phyloP scores from a whole-genome alignment of 2,113 vertebrate genomes.

The Corynorhinus townsendii region DNA sequence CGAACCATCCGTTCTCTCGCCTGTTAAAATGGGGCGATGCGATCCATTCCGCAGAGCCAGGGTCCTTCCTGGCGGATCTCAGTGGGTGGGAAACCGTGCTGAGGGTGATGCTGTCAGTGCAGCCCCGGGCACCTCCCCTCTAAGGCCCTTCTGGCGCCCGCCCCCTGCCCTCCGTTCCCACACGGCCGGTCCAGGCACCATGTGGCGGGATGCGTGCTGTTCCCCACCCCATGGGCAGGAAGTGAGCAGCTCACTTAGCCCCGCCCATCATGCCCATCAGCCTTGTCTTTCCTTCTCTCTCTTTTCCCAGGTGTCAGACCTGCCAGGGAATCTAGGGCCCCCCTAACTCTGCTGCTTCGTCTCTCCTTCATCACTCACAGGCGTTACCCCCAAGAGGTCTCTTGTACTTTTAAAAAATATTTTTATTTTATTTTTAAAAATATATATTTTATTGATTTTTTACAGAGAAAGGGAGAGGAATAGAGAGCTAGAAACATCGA shows the following conservation, averaged over 20 bases:
- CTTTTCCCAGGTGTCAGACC: neutral
- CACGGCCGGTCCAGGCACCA: too few relatives aligned
- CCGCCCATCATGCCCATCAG: rapidly evolving
- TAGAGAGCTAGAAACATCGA: too few relatives aligned
- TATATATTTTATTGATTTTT: too few relatives aligned
- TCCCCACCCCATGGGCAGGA: neutral
- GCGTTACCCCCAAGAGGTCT: neutral
- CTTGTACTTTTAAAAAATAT: too few relatives aligned
- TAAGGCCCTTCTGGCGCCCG: neutral
- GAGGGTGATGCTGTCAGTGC: too few relatives aligned
- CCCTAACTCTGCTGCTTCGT: too few relatives aligned
- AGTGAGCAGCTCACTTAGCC: neutral
- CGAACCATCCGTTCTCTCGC: neutral
- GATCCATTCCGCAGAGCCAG: neutral
- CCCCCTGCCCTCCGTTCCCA: too few relatives aligned
- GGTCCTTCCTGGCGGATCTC: too few relatives aligned
- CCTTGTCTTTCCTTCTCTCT: neutral
- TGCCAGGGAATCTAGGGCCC: neutral
- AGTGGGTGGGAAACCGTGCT: too few relatives aligned
- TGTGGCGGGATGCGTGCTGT: too few relatives aligned
- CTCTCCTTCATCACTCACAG: neutral
- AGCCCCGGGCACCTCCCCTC: neutral
- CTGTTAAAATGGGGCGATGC: neutral
- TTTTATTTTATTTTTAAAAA: too few relatives aligned
- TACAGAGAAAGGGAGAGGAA: too few relatives aligned